Evolutionary conservation across 1,140 invertebrate species (phyloP), one percentile per base, ranked within the genome.

Genomic region (Heterodera schachtii): DNA sequence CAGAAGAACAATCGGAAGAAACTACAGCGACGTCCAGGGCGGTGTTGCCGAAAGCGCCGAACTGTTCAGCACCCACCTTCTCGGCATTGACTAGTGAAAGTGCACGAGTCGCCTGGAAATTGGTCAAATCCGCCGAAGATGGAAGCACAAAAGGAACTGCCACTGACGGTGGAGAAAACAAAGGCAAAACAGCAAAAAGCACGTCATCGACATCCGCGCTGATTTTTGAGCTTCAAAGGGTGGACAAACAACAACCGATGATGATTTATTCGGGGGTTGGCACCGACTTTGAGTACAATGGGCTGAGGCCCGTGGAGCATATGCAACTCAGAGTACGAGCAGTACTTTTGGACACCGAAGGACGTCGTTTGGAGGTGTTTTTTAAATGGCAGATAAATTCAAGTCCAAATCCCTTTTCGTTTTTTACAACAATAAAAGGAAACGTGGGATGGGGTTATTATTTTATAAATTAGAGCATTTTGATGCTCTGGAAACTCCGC

Each of bases 221-320:
- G n/a, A 74, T 87, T 9, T 87, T 75, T 47, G 86, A 87, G 52
- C 57, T 87, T 31, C 88, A 88, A 79, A 69, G 88, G 19, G 81
- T 87, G 41, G 86, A 90, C 57, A 80, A 69, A 13, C 85, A 87
- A 70, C 77, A 87, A 13, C 78, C 81, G n/a, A 80, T 90, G 60
- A 87, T 86, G 60, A 49, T 87, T 31, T 86, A 86, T 70, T 88
- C 87, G n/a, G 82, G 82, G 44, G n/a, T 44, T 11, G 84, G 80
- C 16, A 69, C 82, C 44, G 86, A 88, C 46, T 81, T 78, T 8
- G 69, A 60, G 5, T 70, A 90, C 43, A 79, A 84, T 49, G 81
- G 83, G 16, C 81, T 87, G 16, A 60, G 81, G 11, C 88, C 88
- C 3, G 81, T 86, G 8, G 86, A 87, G 78, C 86, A 87, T 57